Evolutionary conservation across 2,888 invertebrate species (phyloP).

Genomic region (Cremastinae sp.): DNA sequence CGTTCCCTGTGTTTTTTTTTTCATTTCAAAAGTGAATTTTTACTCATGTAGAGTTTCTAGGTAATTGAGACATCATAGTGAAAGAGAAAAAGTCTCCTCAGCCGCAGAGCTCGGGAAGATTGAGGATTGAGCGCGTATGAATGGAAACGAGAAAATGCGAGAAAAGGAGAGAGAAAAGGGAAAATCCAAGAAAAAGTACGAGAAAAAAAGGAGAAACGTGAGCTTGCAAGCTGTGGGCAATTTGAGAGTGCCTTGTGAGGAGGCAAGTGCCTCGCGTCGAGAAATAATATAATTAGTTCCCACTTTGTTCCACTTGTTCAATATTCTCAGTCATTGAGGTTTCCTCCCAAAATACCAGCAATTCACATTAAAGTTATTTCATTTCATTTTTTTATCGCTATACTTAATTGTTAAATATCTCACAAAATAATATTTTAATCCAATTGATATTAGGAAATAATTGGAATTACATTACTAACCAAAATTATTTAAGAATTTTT

Average conservation of each 20-base stretch:
- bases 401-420: too few species aligned
- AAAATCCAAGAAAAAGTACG: neutral
- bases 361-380: neutral
- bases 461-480: too few species aligned
- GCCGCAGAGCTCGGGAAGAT: conserved; percentile 50
- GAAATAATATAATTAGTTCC: conserved; percentile 55
- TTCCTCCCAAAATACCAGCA: conserved; percentile 25
- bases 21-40: conserved; percentile 31
- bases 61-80: conserved; percentile 51
- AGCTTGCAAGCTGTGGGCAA: conserved; percentile 33
- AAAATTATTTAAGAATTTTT: too few species aligned
- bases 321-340: conserved; percentile 30
- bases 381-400: too few species aligned
- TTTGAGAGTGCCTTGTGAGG: conserved; percentile 24
- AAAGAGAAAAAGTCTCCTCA: conserved; percentile 44
- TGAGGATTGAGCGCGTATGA: conserved; percentile 41
- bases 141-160: conserved; percentile 3
- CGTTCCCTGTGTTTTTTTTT: neutral
- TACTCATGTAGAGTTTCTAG: conserved; percentile 51
- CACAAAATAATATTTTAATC: too few species aligned
- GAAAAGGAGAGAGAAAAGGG: neutral
- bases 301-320: conserved; percentile 23
- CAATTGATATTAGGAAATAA: too few species aligned
- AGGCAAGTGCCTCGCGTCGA: conserved; percentile 35
- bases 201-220: conserved; percentile 7